Conservation (phyloP, 1,140 invertebrate genomes). For the Drosophila malerkotliana region DNA sequence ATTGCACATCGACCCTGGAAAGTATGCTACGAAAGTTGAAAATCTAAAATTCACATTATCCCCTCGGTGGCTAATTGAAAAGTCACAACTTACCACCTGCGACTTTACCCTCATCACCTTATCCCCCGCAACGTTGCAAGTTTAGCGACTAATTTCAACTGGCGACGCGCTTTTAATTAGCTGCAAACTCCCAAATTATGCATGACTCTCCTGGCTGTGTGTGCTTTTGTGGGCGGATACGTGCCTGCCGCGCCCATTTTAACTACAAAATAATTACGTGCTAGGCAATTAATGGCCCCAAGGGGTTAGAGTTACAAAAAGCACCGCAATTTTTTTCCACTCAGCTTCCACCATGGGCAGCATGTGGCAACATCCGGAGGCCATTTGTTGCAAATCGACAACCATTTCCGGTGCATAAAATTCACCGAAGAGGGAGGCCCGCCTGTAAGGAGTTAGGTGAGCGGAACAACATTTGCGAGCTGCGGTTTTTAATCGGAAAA, state of each 20-base stretch:
- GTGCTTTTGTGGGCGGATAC: not conserved
- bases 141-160: constrained; percentile 54
- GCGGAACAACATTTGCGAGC: constrained; percentile 57
- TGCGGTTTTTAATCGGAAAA: constrained; percentile 56
- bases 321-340: constrained; percentile 31
- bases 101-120: constrained; percentile 3
- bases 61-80: constrained; percentile 53
- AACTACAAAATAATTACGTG: constrained; percentile 81
- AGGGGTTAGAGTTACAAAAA: constrained; percentile 68
- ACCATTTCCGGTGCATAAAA: constrained; percentile 68
- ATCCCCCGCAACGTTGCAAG: not conserved
- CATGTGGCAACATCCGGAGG: constrained; percentile 77
- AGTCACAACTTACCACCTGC: constrained; percentile 57
- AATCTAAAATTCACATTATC: not conserved
- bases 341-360: constrained; percentile 59
- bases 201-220: constrained; percentile 43
- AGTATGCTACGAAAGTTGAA: not conserved
- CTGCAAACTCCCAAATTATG: constrained; percentile 76
- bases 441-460: not conserved
- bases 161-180: constrained; percentile 77
- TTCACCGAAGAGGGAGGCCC: not conserved
- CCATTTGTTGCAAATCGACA: constrained; percentile 81
- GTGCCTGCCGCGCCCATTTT: constrained; percentile 61
- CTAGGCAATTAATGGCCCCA: constrained; percentile 77
- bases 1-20: not conserved